These are phyloP conservation scores for Protonibea diacanthus DNA, from an alignment of 2,797 vertebrate genomes.

Conservation along the genomic window DNA sequence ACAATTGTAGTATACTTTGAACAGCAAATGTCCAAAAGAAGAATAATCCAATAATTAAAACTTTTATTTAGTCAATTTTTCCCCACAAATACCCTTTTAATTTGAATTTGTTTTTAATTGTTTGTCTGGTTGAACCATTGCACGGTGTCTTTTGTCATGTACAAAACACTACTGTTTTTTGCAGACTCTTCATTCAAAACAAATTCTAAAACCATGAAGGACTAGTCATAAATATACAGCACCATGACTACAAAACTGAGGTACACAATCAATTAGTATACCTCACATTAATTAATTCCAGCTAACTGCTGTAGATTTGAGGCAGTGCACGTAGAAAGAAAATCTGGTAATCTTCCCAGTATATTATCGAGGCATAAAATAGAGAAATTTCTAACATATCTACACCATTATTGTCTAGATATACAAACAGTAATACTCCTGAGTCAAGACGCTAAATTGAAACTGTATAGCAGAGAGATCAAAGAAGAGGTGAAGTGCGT, in stretches of 20 bases:
- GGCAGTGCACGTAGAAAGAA: not conserved
- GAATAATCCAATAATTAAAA: not conserved
- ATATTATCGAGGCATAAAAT: not conserved
- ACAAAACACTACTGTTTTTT: no score
- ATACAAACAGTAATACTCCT: not conserved
- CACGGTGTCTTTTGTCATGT: no score
- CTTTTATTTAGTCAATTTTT: not conserved
- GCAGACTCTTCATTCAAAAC: no score
- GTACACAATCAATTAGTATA: not conserved
- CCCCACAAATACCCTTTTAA: not conserved
- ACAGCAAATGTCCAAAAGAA: no score
- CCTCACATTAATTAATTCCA: constrained; percentile 3
- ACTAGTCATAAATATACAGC: not conserved
- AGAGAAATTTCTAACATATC: not conserved
- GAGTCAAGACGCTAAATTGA: not conserved
- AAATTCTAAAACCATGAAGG: no score
- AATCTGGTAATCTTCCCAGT: not conserved
- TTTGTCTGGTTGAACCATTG: no score
- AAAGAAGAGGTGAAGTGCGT: constrained; percentile 16
- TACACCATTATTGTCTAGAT: not conserved
- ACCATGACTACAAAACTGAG: not conserved
- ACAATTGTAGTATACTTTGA: no score
- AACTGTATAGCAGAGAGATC: constrained; percentile 7
- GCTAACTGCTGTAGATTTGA: not conserved
- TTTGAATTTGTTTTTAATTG: no score